Percentiles rank a stretch among this genome's conserved stretches.
Conservation (phyloP, 2,797 vertebrate species). For the Thaleichthys pacificus region DNA sequence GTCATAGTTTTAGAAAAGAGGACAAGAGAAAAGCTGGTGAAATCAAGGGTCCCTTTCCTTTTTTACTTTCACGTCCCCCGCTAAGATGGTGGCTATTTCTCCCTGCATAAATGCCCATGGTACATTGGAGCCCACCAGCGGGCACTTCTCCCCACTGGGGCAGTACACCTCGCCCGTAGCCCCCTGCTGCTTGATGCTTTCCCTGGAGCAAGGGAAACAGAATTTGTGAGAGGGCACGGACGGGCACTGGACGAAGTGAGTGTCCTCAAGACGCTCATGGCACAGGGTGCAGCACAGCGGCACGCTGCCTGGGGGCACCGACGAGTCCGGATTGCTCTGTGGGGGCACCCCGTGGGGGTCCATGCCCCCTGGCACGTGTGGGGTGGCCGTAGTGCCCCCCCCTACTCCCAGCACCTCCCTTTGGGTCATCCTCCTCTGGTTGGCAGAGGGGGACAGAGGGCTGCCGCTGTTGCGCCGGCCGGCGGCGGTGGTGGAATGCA, state of each 20-base stretch:
- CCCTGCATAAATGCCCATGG: conserved; percentile 99
- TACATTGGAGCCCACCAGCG: conserved; percentile 92
- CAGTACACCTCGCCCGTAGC: conserved; percentile 95
- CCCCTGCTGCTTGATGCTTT: conserved; percentile 97
- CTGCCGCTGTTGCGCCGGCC: conserved; percentile 86
- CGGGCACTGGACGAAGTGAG: conserved; percentile 97
- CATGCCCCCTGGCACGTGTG: conserved; percentile 74
- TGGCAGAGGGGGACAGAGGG: conserved; percentile 85
- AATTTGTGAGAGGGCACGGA: conserved; percentile 94
- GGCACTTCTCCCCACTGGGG: conserved; percentile 93
- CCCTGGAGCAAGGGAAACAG: conserved; percentile 95
- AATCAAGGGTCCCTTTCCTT: conserved; percentile 94
- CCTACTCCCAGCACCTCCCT: conserved; percentile 72
- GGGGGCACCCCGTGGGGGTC: conserved; percentile 69
- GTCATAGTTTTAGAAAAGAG: conserved; percentile 62
- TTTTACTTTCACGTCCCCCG: conserved; percentile 95
- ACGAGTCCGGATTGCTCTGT: conserved; percentile 90
- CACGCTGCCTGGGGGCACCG: conserved; percentile 82
- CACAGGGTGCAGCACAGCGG: conserved; percentile 94
- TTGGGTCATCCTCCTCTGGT: conserved; percentile 83
- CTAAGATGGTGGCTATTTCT: conserved; percentile 95
- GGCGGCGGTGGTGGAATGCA: conserved; percentile 83
- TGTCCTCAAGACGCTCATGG: conserved; percentile 95
- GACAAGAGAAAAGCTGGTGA: conserved; percentile 26
- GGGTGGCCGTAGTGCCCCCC: conserved; percentile 52